Evolutionary conservation across 2,888 invertebrate species (phyloP).

Genomic region (Azorinus chamasolen): DNA sequence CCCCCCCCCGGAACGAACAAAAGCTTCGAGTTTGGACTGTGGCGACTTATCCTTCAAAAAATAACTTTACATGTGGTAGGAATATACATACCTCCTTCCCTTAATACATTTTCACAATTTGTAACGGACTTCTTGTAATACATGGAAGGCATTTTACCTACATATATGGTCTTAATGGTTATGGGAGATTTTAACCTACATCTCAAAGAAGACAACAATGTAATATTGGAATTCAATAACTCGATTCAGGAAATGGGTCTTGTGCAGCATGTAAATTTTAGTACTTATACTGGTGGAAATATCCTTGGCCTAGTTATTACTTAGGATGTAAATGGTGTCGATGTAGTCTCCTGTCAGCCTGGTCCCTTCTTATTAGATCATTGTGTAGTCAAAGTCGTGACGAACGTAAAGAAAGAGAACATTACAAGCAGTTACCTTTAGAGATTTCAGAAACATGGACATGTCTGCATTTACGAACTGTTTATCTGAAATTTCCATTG

Average conservation of each 20-base stretch:
- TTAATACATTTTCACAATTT: too few relatives aligned
- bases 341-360: conserved; percentile 7
- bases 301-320: conserved; percentile 26
- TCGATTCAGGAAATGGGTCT: conserved; percentile 13
- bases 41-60: too few relatives aligned
- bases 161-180: conserved; percentile 26
- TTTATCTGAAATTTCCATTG: too few relatives aligned
- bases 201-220: conserved; percentile 19
- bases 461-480: too few relatives aligned
- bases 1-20: too few relatives aligned
- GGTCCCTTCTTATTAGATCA: conserved; percentile 22
- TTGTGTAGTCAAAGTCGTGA: background rate
- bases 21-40: too few relatives aligned
- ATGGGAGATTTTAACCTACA: conserved; percentile 50
- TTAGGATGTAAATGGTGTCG: background rate
- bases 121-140: too few relatives aligned
- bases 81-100: too few relatives aligned
- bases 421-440: too few relatives aligned
- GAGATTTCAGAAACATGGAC: too few relatives aligned
- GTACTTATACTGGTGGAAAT: conserved; percentile 17
- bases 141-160: conserved; percentile 5
- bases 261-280: conserved; percentile 22
- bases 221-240: conserved; percentile 12
- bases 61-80: too few relatives aligned
- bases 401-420: too few relatives aligned